These are phyloP conservation scores for Euphonia xanthogaster DNA, from an alignment of 2,797 vertebrate genomes.

Conservation along the genomic window DNA sequence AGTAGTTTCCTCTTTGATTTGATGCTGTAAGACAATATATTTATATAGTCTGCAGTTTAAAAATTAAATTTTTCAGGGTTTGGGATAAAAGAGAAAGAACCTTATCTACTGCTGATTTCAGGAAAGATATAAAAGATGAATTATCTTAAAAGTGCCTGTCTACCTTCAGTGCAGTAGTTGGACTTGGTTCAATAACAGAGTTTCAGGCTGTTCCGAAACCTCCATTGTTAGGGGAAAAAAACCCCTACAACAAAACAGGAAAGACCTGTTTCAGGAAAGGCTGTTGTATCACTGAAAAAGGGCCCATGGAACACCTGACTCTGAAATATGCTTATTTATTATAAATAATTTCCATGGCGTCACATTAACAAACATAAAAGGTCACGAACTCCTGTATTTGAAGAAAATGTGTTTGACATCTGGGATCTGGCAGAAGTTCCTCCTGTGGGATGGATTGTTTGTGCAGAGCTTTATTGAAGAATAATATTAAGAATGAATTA, in stretches of 20 bases:
- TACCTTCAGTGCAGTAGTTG: neutral
- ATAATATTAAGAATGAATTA: slow-evolving; percentile 68
- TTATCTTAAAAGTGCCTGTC: neutral
- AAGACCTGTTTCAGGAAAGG: slow-evolving; percentile 50
- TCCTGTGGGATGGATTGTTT: slow-evolving; percentile 72
- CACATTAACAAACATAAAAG: slow-evolving; percentile 70
- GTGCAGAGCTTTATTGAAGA: slow-evolving; percentile 70
- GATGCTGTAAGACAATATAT: neutral
- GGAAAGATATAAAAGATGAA: neutral
- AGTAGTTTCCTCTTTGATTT: neutral
- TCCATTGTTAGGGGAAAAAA: neutral
- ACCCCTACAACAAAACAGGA: neutral
- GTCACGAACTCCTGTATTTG: slow-evolving; percentile 70
- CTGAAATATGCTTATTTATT: slow-evolving; percentile 46
- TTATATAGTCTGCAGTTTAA: neutral
- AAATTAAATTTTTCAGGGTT: neutral
- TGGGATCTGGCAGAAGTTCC: slow-evolving; percentile 69
- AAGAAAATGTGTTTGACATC: slow-evolving; percentile 74
- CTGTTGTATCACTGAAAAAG: slow-evolving; percentile 5
- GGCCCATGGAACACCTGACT: slow-evolving; percentile 38
- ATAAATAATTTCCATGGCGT: slow-evolving; percentile 70
- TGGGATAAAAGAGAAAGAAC: neutral
- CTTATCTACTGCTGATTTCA: neutral
- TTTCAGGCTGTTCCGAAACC: neutral
- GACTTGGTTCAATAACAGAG: neutral